Percentiles rank a stretch among this genome's conserved stretches.
These are phyloP conservation scores for Mycogona germanica DNA, from an alignment of 2,888 invertebrate species.

Conservation along the genomic window DNA sequence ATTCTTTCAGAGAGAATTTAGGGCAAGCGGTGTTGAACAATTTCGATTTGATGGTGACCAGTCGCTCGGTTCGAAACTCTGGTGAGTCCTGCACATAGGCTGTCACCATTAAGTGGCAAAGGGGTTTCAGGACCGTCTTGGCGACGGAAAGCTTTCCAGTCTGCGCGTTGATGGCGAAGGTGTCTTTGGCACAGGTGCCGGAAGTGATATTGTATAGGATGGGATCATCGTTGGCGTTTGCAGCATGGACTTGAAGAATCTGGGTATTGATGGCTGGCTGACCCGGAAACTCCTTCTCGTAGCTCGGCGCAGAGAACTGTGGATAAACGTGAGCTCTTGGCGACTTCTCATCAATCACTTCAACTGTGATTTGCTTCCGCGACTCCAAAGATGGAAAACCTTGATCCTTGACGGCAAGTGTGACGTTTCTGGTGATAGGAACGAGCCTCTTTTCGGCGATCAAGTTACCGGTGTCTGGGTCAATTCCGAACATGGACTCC, in stretches of 20 bases:
- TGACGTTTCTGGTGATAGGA: conserved; percentile 15
- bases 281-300: conserved; percentile 24
- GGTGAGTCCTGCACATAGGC: conserved; percentile 23
- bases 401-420: conserved; percentile 13
- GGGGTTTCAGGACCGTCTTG: conserved; percentile 17
- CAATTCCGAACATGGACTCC: conserved; percentile 25
- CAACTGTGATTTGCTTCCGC: conserved; percentile 23
- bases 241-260: conserved; percentile 24
- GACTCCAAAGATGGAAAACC: conserved; percentile 18
- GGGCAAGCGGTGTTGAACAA: conserved; percentile 23
- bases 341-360: conserved; percentile 25
- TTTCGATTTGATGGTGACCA: conserved; percentile 10
- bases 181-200: conserved; percentile 9
- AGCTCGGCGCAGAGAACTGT: conserved; percentile 25
- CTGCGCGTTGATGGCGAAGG: not conserved
- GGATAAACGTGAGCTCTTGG: conserved; percentile 21
- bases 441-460: conserved; percentile 10
- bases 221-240: conserved; percentile 24
- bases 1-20: conserved; percentile 27
- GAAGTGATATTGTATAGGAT: conserved; percentile 26
- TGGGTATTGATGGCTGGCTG: conserved; percentile 25
- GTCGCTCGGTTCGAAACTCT: conserved; percentile 1
- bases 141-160: conserved; percentile 31
- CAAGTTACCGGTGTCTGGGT: conserved; percentile 26
- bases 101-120: conserved; percentile 25